Evolutionary conservation across 1,140 invertebrate species (phyloP), one percentile per base, ranked within the genome.

Genomic region (Nebria ingens): DNA sequence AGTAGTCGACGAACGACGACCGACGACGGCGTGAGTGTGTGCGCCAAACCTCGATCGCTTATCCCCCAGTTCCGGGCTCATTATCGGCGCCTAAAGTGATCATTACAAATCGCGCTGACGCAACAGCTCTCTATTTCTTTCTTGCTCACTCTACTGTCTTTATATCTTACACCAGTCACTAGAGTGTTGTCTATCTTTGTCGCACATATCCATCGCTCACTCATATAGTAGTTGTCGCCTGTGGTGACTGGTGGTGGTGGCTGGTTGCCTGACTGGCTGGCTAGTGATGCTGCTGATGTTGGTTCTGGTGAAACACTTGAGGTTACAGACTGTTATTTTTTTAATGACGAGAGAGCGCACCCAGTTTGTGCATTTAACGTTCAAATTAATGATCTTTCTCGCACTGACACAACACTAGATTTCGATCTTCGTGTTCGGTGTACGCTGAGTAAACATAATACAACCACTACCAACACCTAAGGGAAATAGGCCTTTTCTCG

Each of bases 321-420:
- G 40, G 40, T 45, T 45, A 12, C 40, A 9, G 40, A 45, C 40
- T 45, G 40, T 45, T 45, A 45, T 45, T 45, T 29, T 29, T 45
- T 11, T 11, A 11, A 17, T 11, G 6, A 17, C 4, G 9, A 45
- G 40, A 45, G 40, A 9, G 40, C 3, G 40, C 9, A 45, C 9
- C 9, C 40, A 45, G 40, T 17, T 45, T 45, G 40, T 45, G 40
- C 40, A 45, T 45, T 45, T 45, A 45, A 45, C 40, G 40, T 45
- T 45, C 9, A 45, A 45, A 45, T 45, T 45, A 45, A 45, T 45
- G 40, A 45, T 45, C 40, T 45, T 45, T 45, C 40, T 45, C 3
- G 40, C 40, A 17, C 17, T 17, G 40, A n/a, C n/a, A 34, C n/a
- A 34, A 34, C 40, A 6, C 9, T 45, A 45, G 40, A 45, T 45